Evolutionary conservation across 1,140 invertebrate species (phyloP).

Genomic region (Cydia splendana): DNA sequence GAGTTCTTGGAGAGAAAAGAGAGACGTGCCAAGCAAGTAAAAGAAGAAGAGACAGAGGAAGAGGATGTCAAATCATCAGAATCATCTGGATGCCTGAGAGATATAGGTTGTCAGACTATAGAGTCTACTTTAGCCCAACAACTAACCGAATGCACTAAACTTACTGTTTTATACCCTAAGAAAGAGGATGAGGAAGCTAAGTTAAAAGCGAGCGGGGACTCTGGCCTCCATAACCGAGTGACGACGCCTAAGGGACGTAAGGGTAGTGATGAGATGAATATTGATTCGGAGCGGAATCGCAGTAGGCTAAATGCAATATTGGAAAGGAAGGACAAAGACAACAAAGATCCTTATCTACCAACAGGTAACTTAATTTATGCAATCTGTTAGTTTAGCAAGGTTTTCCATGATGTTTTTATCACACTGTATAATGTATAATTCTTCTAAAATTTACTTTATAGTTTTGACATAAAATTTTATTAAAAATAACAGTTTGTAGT

Average conservation of each 20-base stretch:
- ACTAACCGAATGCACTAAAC: conserved; percentile 62
- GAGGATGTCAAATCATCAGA: conserved; percentile 56
- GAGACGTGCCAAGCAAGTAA: conserved; percentile 49
- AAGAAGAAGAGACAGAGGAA: conserved; percentile 43
- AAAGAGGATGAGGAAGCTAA: conserved; percentile 61
- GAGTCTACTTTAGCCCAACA: conserved; percentile 68
- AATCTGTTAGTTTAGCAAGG: conserved; percentile 1
- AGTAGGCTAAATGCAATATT: conserved; percentile 68
- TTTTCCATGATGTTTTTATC: too few relatives aligned
- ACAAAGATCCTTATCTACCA: conserved; percentile 72
- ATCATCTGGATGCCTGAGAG: conserved; percentile 60
- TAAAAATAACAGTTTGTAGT: too few relatives aligned
- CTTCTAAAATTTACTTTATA: too few relatives aligned
- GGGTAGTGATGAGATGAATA: conserved; percentile 53
- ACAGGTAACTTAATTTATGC: conserved; percentile 50
- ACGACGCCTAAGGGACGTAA: conserved; percentile 42
- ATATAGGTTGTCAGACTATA: conserved; percentile 70
- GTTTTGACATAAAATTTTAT: too few relatives aligned
- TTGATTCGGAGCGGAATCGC: conserved; percentile 59
- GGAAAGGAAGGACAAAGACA: conserved; percentile 67
- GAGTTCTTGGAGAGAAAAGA: conserved; percentile 73
- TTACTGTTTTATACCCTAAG: conserved; percentile 67
- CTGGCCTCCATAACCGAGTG: conserved; percentile 47
- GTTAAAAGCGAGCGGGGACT: conserved; percentile 69
- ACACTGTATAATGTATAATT: too few relatives aligned